Evolutionary conservation across 2,888 invertebrate genomes (phyloP).

Genomic region (Tetrapedia diversipes): DNA sequence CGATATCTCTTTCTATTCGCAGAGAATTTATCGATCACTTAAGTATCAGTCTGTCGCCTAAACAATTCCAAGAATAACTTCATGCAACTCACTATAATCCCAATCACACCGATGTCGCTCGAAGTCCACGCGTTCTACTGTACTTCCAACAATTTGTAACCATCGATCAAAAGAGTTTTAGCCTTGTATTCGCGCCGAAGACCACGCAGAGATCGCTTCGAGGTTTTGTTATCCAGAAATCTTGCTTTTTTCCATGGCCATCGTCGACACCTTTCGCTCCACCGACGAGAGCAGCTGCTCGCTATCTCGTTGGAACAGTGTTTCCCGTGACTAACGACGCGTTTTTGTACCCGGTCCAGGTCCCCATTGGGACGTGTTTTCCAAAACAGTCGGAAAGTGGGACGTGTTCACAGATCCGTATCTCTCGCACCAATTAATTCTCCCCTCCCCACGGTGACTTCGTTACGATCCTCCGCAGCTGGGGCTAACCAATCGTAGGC

Average conservation of each 20-base stretch:
- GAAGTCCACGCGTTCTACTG: no score
- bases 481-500: background rate
- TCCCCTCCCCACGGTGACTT: background rate
- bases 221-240: background rate
- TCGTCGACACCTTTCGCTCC: constrained; percentile 27
- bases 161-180: background rate
- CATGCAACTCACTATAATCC: background rate
- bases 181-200: constrained; percentile 10
- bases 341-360: constrained; percentile 30
- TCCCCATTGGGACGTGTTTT: constrained; percentile 39
- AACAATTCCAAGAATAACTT: no score
- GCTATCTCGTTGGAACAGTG: constrained; percentile 41
- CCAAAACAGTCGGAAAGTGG: constrained; percentile 47
- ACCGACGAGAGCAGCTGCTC: constrained; percentile 53
- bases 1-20: no score
- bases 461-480: background rate
- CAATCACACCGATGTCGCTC: background rate
- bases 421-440: constrained; percentile 57
- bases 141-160: constrained; percentile 36
- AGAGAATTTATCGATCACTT: no score
- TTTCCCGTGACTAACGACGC: constrained; percentile 60
- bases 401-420: constrained; percentile 57
- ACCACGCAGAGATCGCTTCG: background rate
- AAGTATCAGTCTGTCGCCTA: no score
- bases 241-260: background rate